Conservation (phyloP, 2,888 invertebrate genomes). For the Bugulina stolonifera region DNA sequence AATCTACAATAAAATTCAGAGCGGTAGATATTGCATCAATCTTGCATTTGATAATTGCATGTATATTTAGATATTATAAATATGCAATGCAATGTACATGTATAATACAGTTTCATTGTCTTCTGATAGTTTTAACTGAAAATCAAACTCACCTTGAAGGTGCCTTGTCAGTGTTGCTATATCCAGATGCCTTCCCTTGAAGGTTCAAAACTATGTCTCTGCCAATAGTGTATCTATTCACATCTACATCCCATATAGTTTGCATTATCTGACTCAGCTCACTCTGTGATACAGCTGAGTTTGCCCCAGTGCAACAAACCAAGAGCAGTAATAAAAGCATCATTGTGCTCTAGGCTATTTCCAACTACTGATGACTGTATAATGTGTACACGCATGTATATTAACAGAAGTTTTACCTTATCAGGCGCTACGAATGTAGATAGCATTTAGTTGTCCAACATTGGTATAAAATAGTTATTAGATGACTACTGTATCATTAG, state of each 20-base stretch:
- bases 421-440: neutral
- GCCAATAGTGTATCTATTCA: constrained; percentile 30
- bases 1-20: constrained; percentile 34
- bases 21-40: no score
- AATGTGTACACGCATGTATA: neutral
- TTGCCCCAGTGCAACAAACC: neutral
- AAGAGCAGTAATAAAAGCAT: neutral
- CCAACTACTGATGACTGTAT: no score
- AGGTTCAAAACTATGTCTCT: constrained; percentile 31
- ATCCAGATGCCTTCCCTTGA: constrained; percentile 29
- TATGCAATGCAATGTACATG: no score
- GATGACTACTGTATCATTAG: no score
- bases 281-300: neutral
- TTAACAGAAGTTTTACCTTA: neutral
- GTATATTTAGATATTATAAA: no score
- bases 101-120: no score
- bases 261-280: neutral
- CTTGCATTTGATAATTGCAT: no score
- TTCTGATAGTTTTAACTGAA: no score
- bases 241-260: constrained; percentile 33
- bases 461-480: no score
- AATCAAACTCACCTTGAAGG: constrained; percentile 26
- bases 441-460: no score
- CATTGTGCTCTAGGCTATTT: neutral
- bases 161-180: constrained; percentile 30